These are phyloP conservation scores for Invenusta paracnida DNA, from an alignment of 2,888 invertebrate species.

Conservation along the genomic window DNA sequence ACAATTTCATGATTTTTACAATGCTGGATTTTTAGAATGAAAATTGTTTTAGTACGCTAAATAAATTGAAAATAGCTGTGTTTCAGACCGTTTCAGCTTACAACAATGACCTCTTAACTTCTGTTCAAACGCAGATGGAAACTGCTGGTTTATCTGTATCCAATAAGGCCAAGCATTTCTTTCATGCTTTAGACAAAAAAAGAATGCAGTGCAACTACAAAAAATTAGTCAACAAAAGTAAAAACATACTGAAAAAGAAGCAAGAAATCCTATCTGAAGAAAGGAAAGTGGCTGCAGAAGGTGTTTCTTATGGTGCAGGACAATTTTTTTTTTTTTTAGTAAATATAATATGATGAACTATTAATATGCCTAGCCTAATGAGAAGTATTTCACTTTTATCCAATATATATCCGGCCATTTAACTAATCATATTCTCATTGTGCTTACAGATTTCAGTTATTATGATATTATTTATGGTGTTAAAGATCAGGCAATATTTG, in stretches of 20 bases:
- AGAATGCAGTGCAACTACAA: slow-evolving; percentile 26
- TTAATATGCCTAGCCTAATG: slow-evolving; percentile 29
- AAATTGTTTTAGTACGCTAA: too few relatives aligned
- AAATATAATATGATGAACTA: slow-evolving; percentile 29
- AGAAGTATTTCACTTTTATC: slow-evolving; percentile 27
- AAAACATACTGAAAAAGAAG: slow-evolving; percentile 26
- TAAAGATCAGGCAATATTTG: slow-evolving; percentile 20
- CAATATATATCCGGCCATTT: slow-evolving; percentile 21
- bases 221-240: slow-evolving; percentile 26
- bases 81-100: slow-evolving; percentile 25
- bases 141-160: slow-evolving; percentile 26
- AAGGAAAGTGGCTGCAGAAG: slow-evolving; percentile 23
- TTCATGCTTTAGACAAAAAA: slow-evolving; percentile 24
- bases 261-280: slow-evolving; percentile 29
- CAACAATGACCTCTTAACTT: slow-evolving; percentile 23
- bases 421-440: slow-evolving; percentile 25
- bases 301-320: slow-evolving; percentile 29
- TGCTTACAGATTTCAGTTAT: slow-evolving; percentile 29
- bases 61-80: slow-evolving; percentile 23
- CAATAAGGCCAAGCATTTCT: slow-evolving; percentile 26
- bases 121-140: slow-evolving; percentile 25
- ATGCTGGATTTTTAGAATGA: not conserved
- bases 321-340: slow-evolving; percentile 19
- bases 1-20: not conserved
- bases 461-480: slow-evolving; percentile 4